These are phyloP conservation scores for Therioaphis trifolii DNA, from an alignment of 2,888 invertebrate species.

Conservation along the genomic window DNA sequence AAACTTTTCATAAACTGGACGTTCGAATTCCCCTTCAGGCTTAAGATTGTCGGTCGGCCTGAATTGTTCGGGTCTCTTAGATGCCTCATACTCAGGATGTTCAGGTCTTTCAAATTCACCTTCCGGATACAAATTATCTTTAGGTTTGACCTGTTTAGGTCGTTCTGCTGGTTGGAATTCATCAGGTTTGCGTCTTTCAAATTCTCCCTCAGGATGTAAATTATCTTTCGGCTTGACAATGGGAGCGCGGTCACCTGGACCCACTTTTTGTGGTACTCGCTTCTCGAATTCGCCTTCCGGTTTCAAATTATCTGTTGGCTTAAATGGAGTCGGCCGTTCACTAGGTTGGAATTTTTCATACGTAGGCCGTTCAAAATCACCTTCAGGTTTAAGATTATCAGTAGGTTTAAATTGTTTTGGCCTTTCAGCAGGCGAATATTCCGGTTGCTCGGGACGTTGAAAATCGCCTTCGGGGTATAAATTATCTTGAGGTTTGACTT, in stretches of 20 bases:
- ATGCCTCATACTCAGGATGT: slow-evolving; percentile 68
- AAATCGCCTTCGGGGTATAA: slow-evolving; percentile 68
- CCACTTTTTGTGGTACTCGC: slow-evolving; percentile 67
- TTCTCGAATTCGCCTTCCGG: slow-evolving; percentile 70
- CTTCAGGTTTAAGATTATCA: slow-evolving; percentile 70
- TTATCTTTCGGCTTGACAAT: slow-evolving; percentile 67
- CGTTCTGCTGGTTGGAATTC: slow-evolving; percentile 70
- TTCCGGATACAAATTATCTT: slow-evolving; percentile 71
- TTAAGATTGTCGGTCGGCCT: slow-evolving; percentile 69
- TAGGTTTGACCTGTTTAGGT: slow-evolving; percentile 69
- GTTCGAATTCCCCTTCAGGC: slow-evolving; percentile 71
- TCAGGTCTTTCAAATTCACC: slow-evolving; percentile 69
- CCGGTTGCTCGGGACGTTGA: slow-evolving; percentile 68
- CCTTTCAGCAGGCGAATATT: slow-evolving; percentile 68
- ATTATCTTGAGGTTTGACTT: slow-evolving; percentile 76
- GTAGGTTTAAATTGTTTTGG: slow-evolving; percentile 69
- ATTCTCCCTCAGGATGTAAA: slow-evolving; percentile 69
- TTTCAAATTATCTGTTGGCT: slow-evolving; percentile 70
- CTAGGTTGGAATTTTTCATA: slow-evolving; percentile 66
- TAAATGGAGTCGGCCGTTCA: slow-evolving; percentile 70
- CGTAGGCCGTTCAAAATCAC: slow-evolving; percentile 69
- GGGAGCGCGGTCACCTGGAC: slow-evolving; percentile 70
- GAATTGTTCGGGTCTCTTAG: slow-evolving; percentile 67
- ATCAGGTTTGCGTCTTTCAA: slow-evolving; percentile 66
- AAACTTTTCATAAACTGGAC: slow-evolving; percentile 69